Evolutionary conservation across 1,140 invertebrate genomes (phyloP), one percentile per base, ranked within the genome.

Genomic region (Venustaconcha ellipsiformis): DNA sequence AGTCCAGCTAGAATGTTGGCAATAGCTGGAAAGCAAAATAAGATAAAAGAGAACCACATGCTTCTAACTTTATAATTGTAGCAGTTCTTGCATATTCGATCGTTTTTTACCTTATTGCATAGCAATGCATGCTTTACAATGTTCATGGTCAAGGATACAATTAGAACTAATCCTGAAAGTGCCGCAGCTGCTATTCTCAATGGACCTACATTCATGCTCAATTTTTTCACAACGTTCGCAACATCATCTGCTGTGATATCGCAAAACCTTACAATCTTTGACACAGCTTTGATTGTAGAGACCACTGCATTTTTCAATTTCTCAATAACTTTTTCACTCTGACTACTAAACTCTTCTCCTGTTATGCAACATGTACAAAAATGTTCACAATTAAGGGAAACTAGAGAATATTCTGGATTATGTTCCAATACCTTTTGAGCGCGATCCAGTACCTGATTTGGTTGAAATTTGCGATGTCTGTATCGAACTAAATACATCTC

Each of bases 361-460:
- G 60, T 65, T 67, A 64, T 48, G 15, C 72, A 74, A 55, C 60
- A 74, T 17, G 67, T 74, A 55, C 72, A 74, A 56, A 74, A 60
- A 67, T 67, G 65, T 67, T 74, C 72, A 74, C 72, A 74, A 26
- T 72, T 72, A 57, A 60, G 57, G 14, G 23, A 72, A 8, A 58
- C 6, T 15, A 72, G 3, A 17, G 18, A 65, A 15, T 74, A 72
- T 57, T 57, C 48, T 13, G 37, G 56, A 20, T 67, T 26, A 57
- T 58, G 17, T 37, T 57, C 57, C 37, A 74, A 30, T 8, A 67
- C 17, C 26, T 23, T 23, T 67, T 60, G 57, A 18, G 72, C 72
- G 20, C 57, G 26, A 30, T 58, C 23, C 30, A 74, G 30, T 17
- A 74, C 60, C 12, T 18, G 59, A 1, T 74, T 57, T 15, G 72